Conservation (phyloP, 2,888 invertebrate species). For the Acanthosepion esculentum region DNA sequence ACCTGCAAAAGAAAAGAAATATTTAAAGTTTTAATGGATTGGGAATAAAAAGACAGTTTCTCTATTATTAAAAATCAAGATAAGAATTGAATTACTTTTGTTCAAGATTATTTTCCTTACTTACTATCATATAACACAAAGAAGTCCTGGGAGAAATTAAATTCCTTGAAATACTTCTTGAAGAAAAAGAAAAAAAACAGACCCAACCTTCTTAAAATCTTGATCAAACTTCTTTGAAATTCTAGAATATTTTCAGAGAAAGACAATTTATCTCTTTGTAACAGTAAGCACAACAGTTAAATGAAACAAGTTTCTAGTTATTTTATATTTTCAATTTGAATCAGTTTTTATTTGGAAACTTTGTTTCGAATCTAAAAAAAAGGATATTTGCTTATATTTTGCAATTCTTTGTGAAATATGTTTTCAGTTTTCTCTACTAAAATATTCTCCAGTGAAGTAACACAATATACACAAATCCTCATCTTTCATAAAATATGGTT, state of each 20-base stretch:
- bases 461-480: too few species aligned
- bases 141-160: not conserved
- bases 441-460: too few species aligned
- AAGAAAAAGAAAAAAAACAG: not conserved
- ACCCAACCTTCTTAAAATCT: not conserved
- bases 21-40: not conserved
- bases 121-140: not conserved
- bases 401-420: too few species aligned
- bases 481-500: not conserved
- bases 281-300: not conserved
- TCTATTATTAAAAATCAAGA: not conserved
- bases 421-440: too few species aligned
- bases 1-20: not conserved
- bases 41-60: not conserved
- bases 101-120: not conserved
- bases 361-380: not conserved
- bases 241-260: not conserved
- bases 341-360: not conserved
- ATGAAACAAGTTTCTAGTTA: not conserved
- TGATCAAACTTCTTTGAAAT: not conserved
- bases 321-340: not conserved
- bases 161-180: not conserved
- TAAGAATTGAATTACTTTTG: not conserved
- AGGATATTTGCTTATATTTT: too few species aligned
- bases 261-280: not conserved